Percentiles rank a stretch among this genome's conserved stretches.
Conservation (phyloP, 1,140 invertebrate species). For the Orchestia grillus region DNA sequence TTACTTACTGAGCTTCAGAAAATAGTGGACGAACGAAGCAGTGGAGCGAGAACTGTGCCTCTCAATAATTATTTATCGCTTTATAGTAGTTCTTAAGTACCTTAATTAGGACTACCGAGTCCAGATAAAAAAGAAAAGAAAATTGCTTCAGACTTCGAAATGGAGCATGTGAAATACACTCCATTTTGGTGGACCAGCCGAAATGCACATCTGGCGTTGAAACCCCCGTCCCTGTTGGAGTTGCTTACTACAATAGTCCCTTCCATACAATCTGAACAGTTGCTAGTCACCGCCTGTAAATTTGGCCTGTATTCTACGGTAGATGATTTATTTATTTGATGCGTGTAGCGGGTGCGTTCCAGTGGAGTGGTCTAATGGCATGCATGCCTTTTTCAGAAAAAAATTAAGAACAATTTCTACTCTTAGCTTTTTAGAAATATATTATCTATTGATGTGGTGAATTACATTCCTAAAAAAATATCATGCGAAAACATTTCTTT, state of each 20-base stretch:
- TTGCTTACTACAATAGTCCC: neutral
- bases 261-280: neutral
- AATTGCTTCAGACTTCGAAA: neutral
- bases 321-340: neutral
- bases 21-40: neutral
- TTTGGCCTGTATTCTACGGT: neutral
- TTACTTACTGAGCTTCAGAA: neutral
- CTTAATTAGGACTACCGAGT: neutral
- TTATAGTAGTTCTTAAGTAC: neutral
- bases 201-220: neutral
- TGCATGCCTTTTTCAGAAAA: neutral
- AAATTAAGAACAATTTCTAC: neutral
- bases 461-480: too few relatives aligned
- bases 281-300: neutral
- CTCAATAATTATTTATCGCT: too few relatives aligned
- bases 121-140: neutral
- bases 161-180: neutral
- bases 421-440: neutral
- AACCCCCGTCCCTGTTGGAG: neutral
- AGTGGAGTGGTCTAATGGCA: neutral
- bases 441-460: too few relatives aligned
- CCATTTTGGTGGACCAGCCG: neutral
- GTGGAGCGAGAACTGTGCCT: neutral
- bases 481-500: too few relatives aligned
- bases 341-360: neutral